These are phyloP conservation scores for Oscheius sp. DNA, from an alignment of 2,888 invertebrate species.

Conservation along the genomic window DNA sequence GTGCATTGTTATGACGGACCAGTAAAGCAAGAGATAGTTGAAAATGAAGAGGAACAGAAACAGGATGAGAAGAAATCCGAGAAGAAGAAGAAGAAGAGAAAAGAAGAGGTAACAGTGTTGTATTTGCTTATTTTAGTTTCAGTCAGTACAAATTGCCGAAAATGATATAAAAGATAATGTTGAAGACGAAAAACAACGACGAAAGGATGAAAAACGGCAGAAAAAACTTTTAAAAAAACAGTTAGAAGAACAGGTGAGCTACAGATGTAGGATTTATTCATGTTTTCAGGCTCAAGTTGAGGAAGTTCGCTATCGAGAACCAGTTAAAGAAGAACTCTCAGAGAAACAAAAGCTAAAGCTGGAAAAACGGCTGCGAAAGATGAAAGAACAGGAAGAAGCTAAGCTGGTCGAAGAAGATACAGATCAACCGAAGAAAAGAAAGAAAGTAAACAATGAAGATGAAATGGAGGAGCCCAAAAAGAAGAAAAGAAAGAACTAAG, in stretches of 20 bases:
- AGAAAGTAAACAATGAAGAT: background rate
- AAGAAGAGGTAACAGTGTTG: background rate
- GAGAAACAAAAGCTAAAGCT: conserved; percentile 24
- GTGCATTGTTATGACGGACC: background rate
- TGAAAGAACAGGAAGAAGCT: background rate
- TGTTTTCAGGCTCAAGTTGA: background rate
- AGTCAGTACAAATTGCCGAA: background rate
- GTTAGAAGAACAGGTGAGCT: background rate
- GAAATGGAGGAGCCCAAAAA: background rate
- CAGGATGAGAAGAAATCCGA: background rate
- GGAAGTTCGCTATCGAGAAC: background rate
- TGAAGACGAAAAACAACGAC: background rate
- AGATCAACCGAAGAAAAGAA: background rate
- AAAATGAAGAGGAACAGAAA: background rate
- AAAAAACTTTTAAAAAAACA: background rate
- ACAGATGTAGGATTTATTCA: too few species aligned
- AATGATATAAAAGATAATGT: background rate
- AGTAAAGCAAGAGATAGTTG: background rate
- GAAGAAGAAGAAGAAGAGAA: conserved; percentile 1
- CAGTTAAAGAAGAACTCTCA: conserved; percentile 9
- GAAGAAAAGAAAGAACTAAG: conserved; percentile 2
- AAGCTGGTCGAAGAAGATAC: background rate
- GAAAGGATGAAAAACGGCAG: conserved; percentile 14
- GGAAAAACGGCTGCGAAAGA: conserved; percentile 17
- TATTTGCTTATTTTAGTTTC: background rate